phyloP scores from a whole-genome alignment of 2,888 invertebrate species.

The Agrochola lychnidis region DNA sequence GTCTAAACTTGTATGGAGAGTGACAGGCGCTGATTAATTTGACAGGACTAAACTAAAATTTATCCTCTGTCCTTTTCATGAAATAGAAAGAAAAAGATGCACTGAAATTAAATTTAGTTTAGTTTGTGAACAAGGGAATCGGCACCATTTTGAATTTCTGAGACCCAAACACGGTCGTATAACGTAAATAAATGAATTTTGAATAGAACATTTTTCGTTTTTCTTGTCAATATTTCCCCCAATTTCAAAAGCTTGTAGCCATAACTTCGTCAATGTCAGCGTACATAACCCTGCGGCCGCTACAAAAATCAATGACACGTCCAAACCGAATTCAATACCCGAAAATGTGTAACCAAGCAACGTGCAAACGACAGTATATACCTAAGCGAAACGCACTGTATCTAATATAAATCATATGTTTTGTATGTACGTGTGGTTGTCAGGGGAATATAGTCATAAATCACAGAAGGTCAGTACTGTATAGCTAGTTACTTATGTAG shows the following conservation, averaged over 20 bases:
- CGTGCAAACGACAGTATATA: slow-evolving; percentile 67
- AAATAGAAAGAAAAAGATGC: too few species aligned
- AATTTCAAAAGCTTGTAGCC: neutral
- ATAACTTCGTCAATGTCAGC: slow-evolving; percentile 31
- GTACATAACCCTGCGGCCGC: slow-evolving; percentile 1
- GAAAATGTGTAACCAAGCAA: slow-evolving; percentile 76
- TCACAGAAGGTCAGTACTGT: slow-evolving; percentile 71
- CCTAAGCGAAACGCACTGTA: slow-evolving; percentile 72
- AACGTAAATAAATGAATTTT: too few species aligned
- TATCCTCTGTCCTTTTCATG: too few species aligned
- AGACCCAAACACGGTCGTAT: too few species aligned
- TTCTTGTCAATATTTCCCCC: slow-evolving; percentile 10
- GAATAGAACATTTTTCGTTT: too few species aligned
- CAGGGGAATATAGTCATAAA: slow-evolving; percentile 71
- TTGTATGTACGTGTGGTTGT: slow-evolving; percentile 71
- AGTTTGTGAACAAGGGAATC: too few species aligned
- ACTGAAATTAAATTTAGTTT: too few species aligned
- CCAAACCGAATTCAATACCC: slow-evolving; percentile 61
- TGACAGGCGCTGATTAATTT: too few species aligned
- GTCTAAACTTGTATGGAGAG: too few species aligned
- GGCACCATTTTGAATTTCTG: too few species aligned
- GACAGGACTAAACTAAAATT: too few species aligned
- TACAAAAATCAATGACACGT: slow-evolving; percentile 62
- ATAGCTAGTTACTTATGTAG: slow-evolving; percentile 48
- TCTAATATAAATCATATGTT: slow-evolving; percentile 75